Percentiles rank a stretch among this genome's conserved stretches.
phyloP scores from a whole-genome alignment of 2,797 vertebrate genomes.

The Squalus acanthias region DNA sequence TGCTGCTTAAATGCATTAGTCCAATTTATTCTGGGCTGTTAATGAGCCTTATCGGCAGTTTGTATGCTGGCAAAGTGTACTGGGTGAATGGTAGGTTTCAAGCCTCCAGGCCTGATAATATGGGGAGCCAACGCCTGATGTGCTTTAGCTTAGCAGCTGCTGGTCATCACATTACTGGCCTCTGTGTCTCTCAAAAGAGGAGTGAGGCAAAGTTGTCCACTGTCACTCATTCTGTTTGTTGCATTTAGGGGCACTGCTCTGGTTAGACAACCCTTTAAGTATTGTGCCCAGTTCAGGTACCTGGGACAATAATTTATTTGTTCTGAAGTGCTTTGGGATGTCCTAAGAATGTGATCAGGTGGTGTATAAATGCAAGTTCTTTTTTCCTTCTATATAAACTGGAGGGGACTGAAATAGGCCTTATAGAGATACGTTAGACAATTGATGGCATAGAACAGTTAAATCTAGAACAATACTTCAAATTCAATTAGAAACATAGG shows the following conservation, averaged over 20 bases:
- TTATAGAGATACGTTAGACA: too few species aligned
- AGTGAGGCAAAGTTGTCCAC: neutral
- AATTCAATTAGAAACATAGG: too few species aligned
- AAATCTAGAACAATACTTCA: too few species aligned
- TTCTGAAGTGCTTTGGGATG: too few species aligned
- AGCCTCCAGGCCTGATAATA: neutral
- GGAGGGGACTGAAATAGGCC: too few species aligned
- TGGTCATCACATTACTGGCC: neutral
- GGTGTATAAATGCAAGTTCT: too few species aligned
- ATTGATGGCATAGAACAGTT: too few species aligned
- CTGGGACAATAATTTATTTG: too few species aligned
- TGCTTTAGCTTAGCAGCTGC: too few species aligned
- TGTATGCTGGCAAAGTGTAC: neutral
- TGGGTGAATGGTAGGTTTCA: neutral
- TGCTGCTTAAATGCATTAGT: neutral
- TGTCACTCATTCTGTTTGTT: neutral
- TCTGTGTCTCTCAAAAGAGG: neutral
- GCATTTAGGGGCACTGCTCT: neutral
- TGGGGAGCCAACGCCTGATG: neutral
- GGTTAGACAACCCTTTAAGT: neutral
- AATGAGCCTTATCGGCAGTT: neutral
- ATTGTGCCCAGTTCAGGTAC: too few species aligned
- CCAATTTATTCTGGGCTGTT: neutral
- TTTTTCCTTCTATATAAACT: too few species aligned
- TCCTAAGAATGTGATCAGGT: too few species aligned